A percentile compares a stretch with the other conserved stretches of the same genome.
phyloP scores from a whole-genome alignment of 2,888 invertebrate genomes.

The Monopis laevigella region DNA sequence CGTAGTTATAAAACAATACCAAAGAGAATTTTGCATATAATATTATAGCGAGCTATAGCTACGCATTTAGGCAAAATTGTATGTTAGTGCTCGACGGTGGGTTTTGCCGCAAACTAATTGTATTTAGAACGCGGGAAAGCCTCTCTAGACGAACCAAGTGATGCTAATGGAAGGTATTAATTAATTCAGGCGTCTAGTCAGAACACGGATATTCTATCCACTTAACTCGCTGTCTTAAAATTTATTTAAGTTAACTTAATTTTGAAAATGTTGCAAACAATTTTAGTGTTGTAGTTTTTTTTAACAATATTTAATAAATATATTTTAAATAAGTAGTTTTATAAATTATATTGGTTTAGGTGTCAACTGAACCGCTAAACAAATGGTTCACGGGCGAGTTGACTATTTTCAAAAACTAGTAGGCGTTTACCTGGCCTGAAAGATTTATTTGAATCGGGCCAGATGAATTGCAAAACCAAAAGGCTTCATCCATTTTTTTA shows the following conservation, averaged over 20 bases:
- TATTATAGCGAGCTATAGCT: neutral
- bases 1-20: too few relatives aligned
- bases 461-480: too few relatives aligned
- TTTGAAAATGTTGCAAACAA: constrained; percentile 6
- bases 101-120: constrained; percentile 38
- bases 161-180: constrained; percentile 63
- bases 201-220: constrained; percentile 12
- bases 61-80: neutral
- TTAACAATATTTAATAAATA: neutral
- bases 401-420: too few relatives aligned
- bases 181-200: constrained; percentile 52
- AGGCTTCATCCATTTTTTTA: too few relatives aligned
- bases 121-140: constrained; percentile 51
- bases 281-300: neutral
- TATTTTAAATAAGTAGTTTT: neutral
- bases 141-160: constrained; percentile 46
- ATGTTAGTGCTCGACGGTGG: constrained; percentile 8
- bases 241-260: constrained; percentile 7
- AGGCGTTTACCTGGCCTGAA: too few relatives aligned
- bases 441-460: too few relatives aligned
- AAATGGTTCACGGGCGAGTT: too few relatives aligned
- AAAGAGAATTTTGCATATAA: constrained; percentile 6
- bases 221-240: constrained; percentile 8
- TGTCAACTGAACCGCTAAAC: too few relatives aligned
- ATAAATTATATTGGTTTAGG: too few relatives aligned